Evolutionary conservation across 2,113 vertebrate species (phyloP).

Genomic region (Aptenodytes patagonicus): DNA sequence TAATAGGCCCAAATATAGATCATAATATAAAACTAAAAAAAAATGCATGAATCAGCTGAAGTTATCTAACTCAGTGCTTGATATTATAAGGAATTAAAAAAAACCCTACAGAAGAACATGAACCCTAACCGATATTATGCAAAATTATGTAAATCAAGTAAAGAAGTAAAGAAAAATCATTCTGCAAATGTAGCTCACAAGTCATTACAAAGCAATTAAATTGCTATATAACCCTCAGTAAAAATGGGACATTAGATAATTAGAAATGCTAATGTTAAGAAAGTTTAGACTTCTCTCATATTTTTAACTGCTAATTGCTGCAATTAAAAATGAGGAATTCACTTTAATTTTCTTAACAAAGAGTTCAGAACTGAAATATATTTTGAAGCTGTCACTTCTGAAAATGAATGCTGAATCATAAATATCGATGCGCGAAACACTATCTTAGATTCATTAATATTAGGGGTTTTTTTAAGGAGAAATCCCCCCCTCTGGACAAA

Average conservation of each 20-base stretch:
- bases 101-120: not conserved
- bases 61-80: not conserved
- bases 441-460: not conserved
- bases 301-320: slow-evolving; percentile 48
- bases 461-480: not conserved
- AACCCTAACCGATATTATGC: slow-evolving; percentile 33
- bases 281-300: not conserved
- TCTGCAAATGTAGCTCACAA: slow-evolving; percentile 37
- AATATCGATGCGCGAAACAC: not conserved
- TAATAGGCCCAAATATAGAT: not conserved
- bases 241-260: slow-evolving; percentile 44
- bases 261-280: slow-evolving; percentile 53
- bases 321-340: slow-evolving; percentile 48
- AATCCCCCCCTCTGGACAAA: not conserved
- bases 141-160: slow-evolving; percentile 48
- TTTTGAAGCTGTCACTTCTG: slow-evolving; percentile 5
- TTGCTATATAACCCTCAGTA: slow-evolving; percentile 21
- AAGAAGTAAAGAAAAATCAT: slow-evolving; percentile 23
- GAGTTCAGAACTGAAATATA: not conserved
- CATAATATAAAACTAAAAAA: not conserved
- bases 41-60: not conserved
- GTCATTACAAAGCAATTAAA: slow-evolving; percentile 56
- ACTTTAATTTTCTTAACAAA: slow-evolving; percentile 17
- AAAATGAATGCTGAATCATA: not conserved
- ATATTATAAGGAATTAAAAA: not conserved